phyloP scores from a whole-genome alignment of 1,140 invertebrate genomes.

The Papilio xuthus region DNA sequence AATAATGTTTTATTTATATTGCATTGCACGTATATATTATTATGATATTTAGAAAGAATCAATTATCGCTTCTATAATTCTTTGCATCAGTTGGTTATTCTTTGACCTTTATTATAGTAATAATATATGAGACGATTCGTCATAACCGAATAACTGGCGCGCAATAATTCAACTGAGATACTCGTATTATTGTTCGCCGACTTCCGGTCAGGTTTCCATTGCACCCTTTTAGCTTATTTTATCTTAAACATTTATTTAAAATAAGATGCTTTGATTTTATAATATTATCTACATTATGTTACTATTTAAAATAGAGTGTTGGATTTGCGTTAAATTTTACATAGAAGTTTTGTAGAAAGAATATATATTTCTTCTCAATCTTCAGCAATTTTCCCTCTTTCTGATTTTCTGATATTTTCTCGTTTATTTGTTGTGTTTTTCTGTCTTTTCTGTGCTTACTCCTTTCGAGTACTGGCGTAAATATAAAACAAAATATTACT shows the following conservation, averaged over 20 bases:
- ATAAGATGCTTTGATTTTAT: background rate
- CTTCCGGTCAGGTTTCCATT: constrained; percentile 57
- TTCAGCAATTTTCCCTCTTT: no score
- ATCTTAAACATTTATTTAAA: background rate
- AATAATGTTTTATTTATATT: background rate
- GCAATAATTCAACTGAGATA: constrained; percentile 57
- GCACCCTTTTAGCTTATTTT: constrained; percentile 38
- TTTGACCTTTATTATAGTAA: constrained; percentile 62
- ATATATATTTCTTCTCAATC: no score
- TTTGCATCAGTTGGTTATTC: constrained; percentile 43
- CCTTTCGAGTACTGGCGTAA: background rate
- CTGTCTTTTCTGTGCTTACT: background rate
- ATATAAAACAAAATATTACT: background rate
- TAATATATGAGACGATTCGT: constrained; percentile 72
- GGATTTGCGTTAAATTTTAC: no score
- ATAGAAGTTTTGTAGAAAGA: no score
- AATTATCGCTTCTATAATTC: constrained; percentile 40
- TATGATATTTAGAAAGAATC: background rate
- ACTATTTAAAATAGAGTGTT: background rate
- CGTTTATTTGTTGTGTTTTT: no score
- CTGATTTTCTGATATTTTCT: no score
- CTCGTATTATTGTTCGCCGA: constrained; percentile 48
- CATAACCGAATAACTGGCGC: constrained; percentile 62
- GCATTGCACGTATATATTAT: no score
- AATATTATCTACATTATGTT: background rate